phyloP scores from a whole-genome alignment of 2,797 vertebrate genomes.

The Glyptemys insculpta region DNA sequence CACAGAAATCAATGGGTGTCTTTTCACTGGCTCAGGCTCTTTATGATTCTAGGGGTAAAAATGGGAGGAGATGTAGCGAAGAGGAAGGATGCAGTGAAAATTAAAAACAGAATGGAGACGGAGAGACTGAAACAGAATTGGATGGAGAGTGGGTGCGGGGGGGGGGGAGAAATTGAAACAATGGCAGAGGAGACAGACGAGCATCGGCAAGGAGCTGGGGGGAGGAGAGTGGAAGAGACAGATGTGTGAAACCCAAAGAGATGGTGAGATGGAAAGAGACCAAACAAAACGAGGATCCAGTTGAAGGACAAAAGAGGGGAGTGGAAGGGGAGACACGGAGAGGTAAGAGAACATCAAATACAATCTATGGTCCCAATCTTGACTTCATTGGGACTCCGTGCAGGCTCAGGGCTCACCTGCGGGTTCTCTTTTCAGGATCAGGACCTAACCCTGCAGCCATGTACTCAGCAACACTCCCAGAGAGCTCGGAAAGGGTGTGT shows the following conservation, averaged over 20 bases:
- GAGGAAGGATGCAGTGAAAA: background rate
- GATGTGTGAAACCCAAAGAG: background rate
- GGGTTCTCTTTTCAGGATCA: background rate
- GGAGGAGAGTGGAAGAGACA: background rate
- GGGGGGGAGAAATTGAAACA: background rate
- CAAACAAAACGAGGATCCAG: background rate
- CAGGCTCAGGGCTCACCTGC: background rate
- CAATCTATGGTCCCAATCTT: background rate
- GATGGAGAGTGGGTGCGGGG: background rate
- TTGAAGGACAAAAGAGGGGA: background rate
- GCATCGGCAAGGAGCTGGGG: background rate
- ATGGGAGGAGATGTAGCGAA: background rate
- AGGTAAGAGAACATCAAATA: rapidly evolving
- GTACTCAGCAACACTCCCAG: background rate
- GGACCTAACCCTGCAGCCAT: background rate
- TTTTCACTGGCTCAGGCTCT: background rate
- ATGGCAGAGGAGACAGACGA: background rate
- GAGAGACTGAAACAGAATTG: background rate
- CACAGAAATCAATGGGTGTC: background rate
- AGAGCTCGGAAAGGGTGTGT: background rate
- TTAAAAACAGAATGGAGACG: background rate
- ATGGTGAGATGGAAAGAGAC: background rate
- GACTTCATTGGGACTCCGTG: background rate
- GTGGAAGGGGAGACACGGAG: background rate
- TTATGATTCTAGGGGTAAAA: background rate